Evolutionary conservation across 92 coral and sea anemone genomes (phyloP).

Genomic region (Heliopora coerulea): DNA sequence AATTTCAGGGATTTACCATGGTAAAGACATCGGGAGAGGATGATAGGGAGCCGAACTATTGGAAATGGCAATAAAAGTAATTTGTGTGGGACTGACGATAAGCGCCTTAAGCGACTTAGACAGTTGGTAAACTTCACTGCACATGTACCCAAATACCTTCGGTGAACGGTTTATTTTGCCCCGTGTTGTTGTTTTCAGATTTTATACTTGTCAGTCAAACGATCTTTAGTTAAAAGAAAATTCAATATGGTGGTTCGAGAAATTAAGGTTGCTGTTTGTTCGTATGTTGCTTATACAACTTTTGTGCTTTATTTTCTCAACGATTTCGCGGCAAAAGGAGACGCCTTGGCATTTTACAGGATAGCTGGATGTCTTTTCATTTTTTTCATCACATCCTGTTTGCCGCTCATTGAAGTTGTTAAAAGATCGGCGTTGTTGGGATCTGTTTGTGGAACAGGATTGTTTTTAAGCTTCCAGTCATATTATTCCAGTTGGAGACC

Average conservation of each 20-base stretch:
- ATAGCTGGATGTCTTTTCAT: neutral
- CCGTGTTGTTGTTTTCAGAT: no score
- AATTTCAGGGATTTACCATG: no score
- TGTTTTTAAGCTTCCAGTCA: constrained; percentile 52
- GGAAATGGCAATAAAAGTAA: no score
- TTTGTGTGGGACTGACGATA: no score
- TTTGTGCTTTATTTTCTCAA: constrained; percentile 36
- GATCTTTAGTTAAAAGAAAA: no score
- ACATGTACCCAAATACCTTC: no score
- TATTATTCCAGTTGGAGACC: constrained; percentile 48
- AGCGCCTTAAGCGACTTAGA: no score
- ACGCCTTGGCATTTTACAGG: constrained; percentile 26
- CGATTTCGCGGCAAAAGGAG: neutral
- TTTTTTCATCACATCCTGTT: constrained; percentile 34
- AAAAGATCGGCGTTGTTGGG: constrained; percentile 78
- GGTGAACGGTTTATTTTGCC: no score
- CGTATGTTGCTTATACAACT: constrained; percentile 62
- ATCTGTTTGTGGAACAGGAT: constrained; percentile 62
- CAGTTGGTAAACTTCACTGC: no score
- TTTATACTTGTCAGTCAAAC: no score
- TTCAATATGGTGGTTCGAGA: constrained; percentile 37
- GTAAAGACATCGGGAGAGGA: no score
- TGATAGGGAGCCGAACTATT: no score
- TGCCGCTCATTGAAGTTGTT: constrained; percentile 70
- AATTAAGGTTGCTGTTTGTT: constrained; percentile 55